Percentiles rank a stretch among this genome's conserved stretches.
Conservation (phyloP, 2,888 invertebrate genomes). For the Trissolcus brochymenae region DNA sequence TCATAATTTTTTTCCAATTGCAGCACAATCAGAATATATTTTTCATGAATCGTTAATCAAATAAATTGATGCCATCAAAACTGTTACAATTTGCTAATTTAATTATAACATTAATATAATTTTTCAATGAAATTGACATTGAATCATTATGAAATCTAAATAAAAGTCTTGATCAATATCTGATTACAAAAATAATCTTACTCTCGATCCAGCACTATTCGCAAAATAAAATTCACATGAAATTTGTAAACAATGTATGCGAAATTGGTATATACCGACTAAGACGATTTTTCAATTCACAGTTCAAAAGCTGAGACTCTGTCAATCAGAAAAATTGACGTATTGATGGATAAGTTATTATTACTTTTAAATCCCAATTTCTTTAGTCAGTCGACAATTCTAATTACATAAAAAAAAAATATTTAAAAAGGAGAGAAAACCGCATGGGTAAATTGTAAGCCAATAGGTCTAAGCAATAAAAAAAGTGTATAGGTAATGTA, state of each 20-base stretch:
- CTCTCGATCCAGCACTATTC: conserved; percentile 49
- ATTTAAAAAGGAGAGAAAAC: conserved; percentile 14
- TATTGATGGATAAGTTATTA: too few species aligned
- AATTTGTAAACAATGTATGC: too few species aligned
- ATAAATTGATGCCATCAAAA: too few species aligned
- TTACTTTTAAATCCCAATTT: too few species aligned
- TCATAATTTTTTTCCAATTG: too few species aligned
- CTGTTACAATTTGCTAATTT: too few species aligned
- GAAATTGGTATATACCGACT: background rate
- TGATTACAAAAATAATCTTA: conserved; percentile 8
- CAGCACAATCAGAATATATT: too few species aligned
- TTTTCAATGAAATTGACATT: background rate
- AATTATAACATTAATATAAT: too few species aligned
- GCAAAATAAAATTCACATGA: conserved; percentile 7
- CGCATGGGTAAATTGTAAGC: conserved; percentile 69
- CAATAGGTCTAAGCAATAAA: conserved; percentile 75
- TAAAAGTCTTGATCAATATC: conserved; percentile 15
- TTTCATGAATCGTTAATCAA: too few species aligned
- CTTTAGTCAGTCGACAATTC: conserved; percentile 27
- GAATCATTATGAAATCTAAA: conserved; percentile 1
- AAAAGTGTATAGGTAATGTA: conserved; percentile 67
- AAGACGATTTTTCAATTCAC: background rate
- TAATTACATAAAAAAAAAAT: conserved; percentile 35
- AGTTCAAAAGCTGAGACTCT: background rate
- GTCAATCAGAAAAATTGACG: too few species aligned